phyloP scores from a whole-genome alignment of 2,113 vertebrate species.

The Callipepla squamata region DNA sequence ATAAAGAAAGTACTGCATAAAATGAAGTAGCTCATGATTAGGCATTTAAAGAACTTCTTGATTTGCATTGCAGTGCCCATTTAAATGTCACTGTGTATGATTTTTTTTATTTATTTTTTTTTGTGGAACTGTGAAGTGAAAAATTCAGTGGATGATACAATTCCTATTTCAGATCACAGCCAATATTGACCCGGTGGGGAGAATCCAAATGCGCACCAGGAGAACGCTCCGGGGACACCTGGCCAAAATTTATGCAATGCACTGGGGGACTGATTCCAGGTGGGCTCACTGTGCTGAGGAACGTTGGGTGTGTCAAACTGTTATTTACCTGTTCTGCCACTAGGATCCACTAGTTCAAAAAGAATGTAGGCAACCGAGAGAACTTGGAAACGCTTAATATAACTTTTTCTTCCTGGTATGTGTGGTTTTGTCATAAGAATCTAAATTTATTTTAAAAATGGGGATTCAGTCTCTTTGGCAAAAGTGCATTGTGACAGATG shows the following conservation, averaged over 20 bases:
- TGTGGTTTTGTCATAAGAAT: neutral
- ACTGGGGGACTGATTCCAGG: constrained; percentile 99
- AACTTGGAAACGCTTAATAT: neutral
- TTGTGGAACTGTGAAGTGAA: neutral
- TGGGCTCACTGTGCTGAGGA: constrained; percentile 57
- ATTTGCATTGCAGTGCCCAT: neutral
- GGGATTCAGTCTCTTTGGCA: neutral
- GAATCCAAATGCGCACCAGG: constrained; percentile 99
- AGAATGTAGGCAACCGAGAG: neutral
- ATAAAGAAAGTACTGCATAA: accelerated
- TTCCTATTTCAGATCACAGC: constrained; percentile 90
- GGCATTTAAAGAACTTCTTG: neutral
- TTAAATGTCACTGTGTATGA: neutral
- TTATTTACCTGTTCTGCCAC: neutral
- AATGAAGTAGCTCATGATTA: neutral
- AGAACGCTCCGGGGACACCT: constrained; percentile 96
- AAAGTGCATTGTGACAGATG: neutral
- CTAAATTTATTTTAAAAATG: neutral
- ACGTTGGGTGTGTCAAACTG: too few relatives aligned
- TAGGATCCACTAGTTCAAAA: neutral
- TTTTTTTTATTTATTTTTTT: too few relatives aligned
- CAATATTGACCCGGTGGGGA: constrained; percentile 96
- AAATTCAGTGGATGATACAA: neutral
- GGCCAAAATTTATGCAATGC: constrained; percentile 99
- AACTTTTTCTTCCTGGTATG: neutral